These are phyloP conservation scores for Apoda limacodes DNA, from an alignment of 2,888 invertebrate genomes.

Conservation along the genomic window DNA sequence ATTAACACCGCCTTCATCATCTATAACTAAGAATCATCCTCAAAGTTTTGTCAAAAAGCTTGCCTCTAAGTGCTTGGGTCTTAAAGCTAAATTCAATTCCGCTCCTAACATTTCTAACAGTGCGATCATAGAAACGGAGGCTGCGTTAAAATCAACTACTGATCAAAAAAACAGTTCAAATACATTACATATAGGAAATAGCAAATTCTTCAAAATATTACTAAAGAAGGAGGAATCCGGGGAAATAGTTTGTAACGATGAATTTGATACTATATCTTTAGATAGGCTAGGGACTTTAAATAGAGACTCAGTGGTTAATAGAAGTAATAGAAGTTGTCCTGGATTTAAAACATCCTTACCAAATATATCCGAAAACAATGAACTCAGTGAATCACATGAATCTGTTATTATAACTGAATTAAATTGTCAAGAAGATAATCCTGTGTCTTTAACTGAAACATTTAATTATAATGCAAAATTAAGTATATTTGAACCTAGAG, in stretches of 20 bases:
- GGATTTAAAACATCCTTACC: constrained; percentile 61
- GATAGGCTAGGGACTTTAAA: constrained; percentile 54
- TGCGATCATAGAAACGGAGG: constrained; percentile 39
- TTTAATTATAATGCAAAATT: constrained; percentile 34
- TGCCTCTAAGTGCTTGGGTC: constrained; percentile 66
- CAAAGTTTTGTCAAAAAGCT: constrained; percentile 66
- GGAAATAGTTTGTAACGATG: constrained; percentile 55
- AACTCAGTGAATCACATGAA: constrained; percentile 46
- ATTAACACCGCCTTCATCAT: constrained; percentile 53
- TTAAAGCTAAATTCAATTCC: constrained; percentile 61
- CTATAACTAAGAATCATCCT: constrained; percentile 53
- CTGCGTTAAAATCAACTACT: constrained; percentile 37
- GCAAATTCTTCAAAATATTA: constrained; percentile 58
- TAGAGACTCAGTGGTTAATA: constrained; percentile 53
- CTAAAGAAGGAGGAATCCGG: constrained; percentile 60
- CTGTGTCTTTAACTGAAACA: constrained; percentile 30
- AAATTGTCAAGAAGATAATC: constrained; percentile 27
- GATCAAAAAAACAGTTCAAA: constrained; percentile 42
- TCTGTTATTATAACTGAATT: constrained; percentile 36
- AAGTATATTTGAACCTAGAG: constrained; percentile 49
- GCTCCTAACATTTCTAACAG: constrained; percentile 62
- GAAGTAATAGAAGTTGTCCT: constrained; percentile 61
- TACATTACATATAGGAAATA: constrained; percentile 55
- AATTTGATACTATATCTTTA: constrained; percentile 61
- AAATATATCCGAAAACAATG: constrained; percentile 60